A percentile compares a stretch with the other conserved stretches of the same genome.
phyloP scores from a whole-genome alignment of 2,888 invertebrate species.

The Parnassius mnemosyne region DNA sequence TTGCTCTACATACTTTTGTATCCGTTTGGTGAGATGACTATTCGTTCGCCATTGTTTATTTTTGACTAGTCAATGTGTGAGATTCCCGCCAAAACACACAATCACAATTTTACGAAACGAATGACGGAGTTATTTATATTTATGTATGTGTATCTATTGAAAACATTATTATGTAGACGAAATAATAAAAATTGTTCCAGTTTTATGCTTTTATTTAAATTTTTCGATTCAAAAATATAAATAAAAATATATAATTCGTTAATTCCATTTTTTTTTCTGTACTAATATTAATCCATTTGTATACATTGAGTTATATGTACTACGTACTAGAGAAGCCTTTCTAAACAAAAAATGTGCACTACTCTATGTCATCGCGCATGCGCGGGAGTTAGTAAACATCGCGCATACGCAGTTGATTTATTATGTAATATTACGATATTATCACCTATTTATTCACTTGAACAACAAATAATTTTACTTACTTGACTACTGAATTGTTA shows the following conservation, averaged over 20 bases:
- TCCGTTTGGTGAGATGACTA: not conserved
- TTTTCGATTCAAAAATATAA: constrained; percentile 7
- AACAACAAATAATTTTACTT: too few relatives aligned
- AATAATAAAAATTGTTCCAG: not conserved
- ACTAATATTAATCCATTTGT: constrained; percentile 14
- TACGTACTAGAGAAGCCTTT: too few relatives aligned
- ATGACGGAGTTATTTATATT: not conserved
- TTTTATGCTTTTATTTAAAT: constrained; percentile 21
- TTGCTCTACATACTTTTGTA: not conserved
- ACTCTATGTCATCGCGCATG: too few relatives aligned
- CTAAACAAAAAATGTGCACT: too few relatives aligned
- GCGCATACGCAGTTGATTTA: too few relatives aligned
- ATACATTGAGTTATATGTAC: not conserved
- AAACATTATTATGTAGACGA: not conserved
- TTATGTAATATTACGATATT: too few relatives aligned
- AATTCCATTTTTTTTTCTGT: constrained; percentile 5
- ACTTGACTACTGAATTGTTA: too few relatives aligned
- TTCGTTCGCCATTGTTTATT: constrained; percentile 10
- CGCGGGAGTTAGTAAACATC: too few relatives aligned
- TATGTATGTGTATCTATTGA: not conserved
- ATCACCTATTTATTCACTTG: too few relatives aligned
- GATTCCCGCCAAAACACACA: constrained; percentile 9
- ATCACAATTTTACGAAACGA: constrained; percentile 3
- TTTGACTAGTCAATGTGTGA: constrained; percentile 11
- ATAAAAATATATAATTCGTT: constrained; percentile 12